Evolutionary conservation across 2,797 vertebrate species (phyloP).

Genomic region (Phataginus tricuspis): DNA sequence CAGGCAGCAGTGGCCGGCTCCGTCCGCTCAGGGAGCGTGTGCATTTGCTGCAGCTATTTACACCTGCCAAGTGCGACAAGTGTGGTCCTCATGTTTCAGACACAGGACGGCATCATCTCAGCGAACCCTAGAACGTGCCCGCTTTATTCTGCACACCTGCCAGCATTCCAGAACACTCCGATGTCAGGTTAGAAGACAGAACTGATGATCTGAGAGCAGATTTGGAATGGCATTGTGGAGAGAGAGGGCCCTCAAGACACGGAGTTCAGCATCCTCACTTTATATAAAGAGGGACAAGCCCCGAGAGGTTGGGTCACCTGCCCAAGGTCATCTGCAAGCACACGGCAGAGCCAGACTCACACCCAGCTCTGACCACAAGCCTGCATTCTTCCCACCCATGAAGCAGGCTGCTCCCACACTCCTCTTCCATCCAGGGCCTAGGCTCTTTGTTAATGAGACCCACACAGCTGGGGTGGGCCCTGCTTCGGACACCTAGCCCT

Average conservation of each 20-base stretch:
- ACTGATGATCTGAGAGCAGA: accelerated
- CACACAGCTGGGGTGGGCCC: background rate
- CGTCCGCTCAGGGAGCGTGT: background rate
- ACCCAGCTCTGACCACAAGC: background rate
- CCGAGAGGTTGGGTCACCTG: background rate
- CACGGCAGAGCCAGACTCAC: background rate
- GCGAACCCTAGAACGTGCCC: background rate
- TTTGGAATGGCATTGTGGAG: background rate
- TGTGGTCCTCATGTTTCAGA: background rate
- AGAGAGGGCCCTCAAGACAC: background rate
- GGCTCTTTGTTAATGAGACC: background rate
- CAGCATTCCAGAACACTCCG: background rate
- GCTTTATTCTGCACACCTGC: background rate
- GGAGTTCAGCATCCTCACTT: background rate
- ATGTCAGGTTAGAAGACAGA: background rate
- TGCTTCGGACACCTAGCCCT: background rate
- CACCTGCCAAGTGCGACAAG: background rate
- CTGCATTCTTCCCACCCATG: background rate
- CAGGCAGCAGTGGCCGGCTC: background rate
- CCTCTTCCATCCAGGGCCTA: background rate
- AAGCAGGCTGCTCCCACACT: too few relatives aligned
- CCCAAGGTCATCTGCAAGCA: background rate
- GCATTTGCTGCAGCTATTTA: too few relatives aligned
- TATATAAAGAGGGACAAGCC: background rate
- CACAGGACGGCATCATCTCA: accelerated